These are phyloP conservation scores for Minunthozetes semirufus DNA, from an alignment of 2,888 invertebrate genomes.

Conservation along the genomic window DNA sequence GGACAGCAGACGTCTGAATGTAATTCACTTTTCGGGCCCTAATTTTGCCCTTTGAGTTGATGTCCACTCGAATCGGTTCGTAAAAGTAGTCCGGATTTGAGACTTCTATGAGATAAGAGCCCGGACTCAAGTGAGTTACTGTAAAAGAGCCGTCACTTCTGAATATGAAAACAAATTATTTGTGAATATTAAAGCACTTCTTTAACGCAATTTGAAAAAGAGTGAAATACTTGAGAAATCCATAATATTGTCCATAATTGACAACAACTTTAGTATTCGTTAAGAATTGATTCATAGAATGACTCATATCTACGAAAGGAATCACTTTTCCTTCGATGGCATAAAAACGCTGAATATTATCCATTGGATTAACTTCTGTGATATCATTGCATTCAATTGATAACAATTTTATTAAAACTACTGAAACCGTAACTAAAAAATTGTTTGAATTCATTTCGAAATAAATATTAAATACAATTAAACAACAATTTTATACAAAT, in stretches of 20 bases:
- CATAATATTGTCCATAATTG: conserved; percentile 80
- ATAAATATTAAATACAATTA: neutral
- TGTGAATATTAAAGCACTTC: conserved; percentile 39
- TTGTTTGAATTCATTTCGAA: neutral
- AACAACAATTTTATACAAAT: neutral
- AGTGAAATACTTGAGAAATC: conserved; percentile 61
- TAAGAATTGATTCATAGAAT: conserved; percentile 59
- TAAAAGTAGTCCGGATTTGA: conserved; percentile 83
- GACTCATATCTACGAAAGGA: conserved; percentile 57
- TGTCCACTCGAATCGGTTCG: conserved; percentile 91
- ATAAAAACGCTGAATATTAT: conserved; percentile 49
- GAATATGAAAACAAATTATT: neutral
- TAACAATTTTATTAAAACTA: neutral
- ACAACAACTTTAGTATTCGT: conserved; percentile 65
- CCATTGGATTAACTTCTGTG: neutral
- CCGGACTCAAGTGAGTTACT: conserved; percentile 77
- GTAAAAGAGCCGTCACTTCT: conserved; percentile 85
- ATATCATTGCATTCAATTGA: conserved; percentile 13
- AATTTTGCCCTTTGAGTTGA: conserved; percentile 93
- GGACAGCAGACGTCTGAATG: conserved; percentile 81
- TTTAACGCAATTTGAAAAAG: neutral
- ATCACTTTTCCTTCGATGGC: conserved; percentile 73
- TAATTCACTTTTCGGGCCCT: conserved; percentile 89
- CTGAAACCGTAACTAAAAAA: neutral
- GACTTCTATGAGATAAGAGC: conserved; percentile 89